These are phyloP conservation scores for Mactromeris polynyma DNA, from an alignment of 2,888 invertebrate species.

Conservation along the genomic window DNA sequence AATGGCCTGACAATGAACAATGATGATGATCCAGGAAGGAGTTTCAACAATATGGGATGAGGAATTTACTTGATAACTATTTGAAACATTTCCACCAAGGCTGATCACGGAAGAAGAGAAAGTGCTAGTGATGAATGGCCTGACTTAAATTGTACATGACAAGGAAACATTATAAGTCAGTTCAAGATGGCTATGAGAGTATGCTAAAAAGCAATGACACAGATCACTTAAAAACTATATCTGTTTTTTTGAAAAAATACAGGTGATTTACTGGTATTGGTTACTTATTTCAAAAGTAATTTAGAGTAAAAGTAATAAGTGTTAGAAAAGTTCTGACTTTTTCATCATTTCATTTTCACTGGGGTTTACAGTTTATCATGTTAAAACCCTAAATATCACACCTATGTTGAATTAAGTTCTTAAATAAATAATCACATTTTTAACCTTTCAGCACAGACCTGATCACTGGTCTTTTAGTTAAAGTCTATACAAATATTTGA, in stretches of 20 bases:
- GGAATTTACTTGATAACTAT: conserved; percentile 12
- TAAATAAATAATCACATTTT: too few relatives aligned
- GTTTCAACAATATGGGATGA: conserved; percentile 16
- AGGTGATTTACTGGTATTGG: too few relatives aligned
- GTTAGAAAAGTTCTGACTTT: too few relatives aligned
- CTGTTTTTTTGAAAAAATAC: conserved; percentile 9
- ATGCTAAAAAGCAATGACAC: background rate
- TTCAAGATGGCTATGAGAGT: background rate
- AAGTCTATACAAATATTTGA: too few relatives aligned
- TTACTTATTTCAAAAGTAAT: too few relatives aligned
- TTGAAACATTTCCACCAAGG: background rate
- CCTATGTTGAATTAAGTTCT: too few relatives aligned
- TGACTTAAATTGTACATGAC: background rate
- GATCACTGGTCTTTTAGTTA: too few relatives aligned
- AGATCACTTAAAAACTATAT: background rate
- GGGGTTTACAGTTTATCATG: too few relatives aligned
- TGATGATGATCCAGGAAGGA: background rate
- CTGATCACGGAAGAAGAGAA: background rate
- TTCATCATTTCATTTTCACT: too few relatives aligned
- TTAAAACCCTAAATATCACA: too few relatives aligned
- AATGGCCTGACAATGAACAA: conserved; percentile 14
- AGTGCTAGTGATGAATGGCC: conserved; percentile 5
- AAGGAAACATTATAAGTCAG: background rate
- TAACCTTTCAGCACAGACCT: too few relatives aligned
- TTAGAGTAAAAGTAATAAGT: too few relatives aligned